Percentiles rank a stretch among this genome's conserved stretches.
Evolutionary conservation across 2,113 vertebrate species (phyloP).

Genomic region (Silurus glanis): DNA sequence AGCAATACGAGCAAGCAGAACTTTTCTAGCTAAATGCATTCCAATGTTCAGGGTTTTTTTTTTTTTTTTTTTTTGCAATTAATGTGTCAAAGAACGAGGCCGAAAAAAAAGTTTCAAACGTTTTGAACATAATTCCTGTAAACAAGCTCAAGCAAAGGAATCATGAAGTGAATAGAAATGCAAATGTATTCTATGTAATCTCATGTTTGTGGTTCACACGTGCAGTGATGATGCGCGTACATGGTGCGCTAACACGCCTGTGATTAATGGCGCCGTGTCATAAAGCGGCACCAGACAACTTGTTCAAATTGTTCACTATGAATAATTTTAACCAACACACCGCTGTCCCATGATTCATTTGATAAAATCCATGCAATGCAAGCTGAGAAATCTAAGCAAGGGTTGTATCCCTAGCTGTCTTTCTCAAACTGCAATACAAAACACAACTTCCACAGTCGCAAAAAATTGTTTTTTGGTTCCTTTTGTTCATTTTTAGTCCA

Average conservation of each 20-base stretch:
- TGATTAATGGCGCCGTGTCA: slow-evolving; percentile 56
- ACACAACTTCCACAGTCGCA: not conserved
- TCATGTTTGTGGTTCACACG: slow-evolving; percentile 45
- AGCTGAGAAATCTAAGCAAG: not conserved
- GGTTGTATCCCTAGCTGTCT: not conserved
- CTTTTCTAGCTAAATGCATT: not conserved
- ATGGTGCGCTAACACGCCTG: slow-evolving; percentile 49
- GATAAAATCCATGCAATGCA: slow-evolving; percentile 3
- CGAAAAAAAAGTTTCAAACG: not conserved
- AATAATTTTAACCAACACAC: slow-evolving; percentile 46
- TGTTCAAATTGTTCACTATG: slow-evolving; percentile 48
- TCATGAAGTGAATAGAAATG: slow-evolving; percentile 28
- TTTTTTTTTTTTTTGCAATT: not conserved
- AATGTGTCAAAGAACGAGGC: not conserved
- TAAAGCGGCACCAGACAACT: slow-evolving; percentile 49
- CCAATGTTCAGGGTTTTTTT: not conserved
- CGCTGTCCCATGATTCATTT: slow-evolving; percentile 12
- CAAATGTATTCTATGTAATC: slow-evolving; percentile 39
- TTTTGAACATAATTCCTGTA: not conserved
- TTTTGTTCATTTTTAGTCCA: not conserved
- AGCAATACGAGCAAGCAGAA: not conserved
- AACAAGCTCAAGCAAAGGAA: not conserved
- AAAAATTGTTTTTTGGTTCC: too few species aligned
- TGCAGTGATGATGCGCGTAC: slow-evolving; percentile 20
- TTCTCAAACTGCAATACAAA: not conserved